phyloP scores from a whole-genome alignment of 35 echinoderm and acorn worm species.

The Apostichopus parvimensis region DNA sequence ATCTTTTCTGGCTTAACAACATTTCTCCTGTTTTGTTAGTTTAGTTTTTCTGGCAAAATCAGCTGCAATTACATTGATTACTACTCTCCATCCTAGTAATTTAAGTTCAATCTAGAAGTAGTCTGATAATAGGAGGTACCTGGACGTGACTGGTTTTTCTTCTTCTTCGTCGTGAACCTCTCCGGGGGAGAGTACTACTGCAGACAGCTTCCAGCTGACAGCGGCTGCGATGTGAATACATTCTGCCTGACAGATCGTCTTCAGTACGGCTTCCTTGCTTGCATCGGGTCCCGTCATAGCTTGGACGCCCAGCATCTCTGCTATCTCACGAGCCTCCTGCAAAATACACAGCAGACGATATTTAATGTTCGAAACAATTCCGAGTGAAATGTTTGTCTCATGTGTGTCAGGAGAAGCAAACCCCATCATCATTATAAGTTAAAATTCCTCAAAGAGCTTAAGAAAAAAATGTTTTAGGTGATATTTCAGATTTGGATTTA shows the following conservation, averaged over 20 bases:
- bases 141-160: conserved; percentile 31
- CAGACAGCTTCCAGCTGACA: conserved; percentile 96
- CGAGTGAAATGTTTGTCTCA: too few relatives aligned
- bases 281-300: conserved; percentile 76
- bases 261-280: conserved; percentile 79
- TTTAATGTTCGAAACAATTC: too few relatives aligned
- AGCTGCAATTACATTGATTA: background rate
- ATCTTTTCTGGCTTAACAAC: background rate
- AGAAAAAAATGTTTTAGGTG: too few relatives aligned
- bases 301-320: conserved; percentile 85
- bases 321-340: conserved; percentile 83
- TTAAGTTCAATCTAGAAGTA: background rate
- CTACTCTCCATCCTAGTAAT: background rate
- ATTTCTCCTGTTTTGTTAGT: background rate
- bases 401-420: too few relatives aligned
- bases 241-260: conserved; percentile 80
- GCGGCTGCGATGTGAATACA: conserved; percentile 95
- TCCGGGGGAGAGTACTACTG: conserved; percentile 86
- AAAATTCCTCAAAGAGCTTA: too few relatives aligned
- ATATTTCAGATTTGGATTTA: too few relatives aligned
- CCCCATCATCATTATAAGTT: too few relatives aligned
- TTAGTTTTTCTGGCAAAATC: background rate
- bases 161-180: conserved; percentile 24
- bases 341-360: background rate
- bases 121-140: background rate